Evolutionary conservation across 2,113 vertebrate genomes (phyloP).

Genomic region (Neodontobutis hainanensis): DNA sequence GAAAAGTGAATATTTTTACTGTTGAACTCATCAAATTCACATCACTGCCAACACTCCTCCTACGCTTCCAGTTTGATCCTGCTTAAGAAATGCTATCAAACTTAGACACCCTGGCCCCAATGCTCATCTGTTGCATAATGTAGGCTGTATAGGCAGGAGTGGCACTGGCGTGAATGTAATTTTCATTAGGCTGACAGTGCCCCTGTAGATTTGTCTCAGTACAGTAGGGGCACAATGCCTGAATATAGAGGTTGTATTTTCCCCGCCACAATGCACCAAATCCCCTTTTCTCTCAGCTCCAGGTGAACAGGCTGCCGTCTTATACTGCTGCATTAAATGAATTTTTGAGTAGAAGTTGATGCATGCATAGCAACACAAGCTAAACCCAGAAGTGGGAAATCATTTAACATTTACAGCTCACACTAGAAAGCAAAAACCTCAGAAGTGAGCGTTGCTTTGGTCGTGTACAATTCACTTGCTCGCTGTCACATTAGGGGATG

Average conservation of each 20-base stretch:
- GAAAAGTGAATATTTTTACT: conserved; percentile 78
- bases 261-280: conserved; percentile 50
- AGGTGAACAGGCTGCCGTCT: conserved; percentile 63
- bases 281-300: conserved; percentile 57
- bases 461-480: conserved; percentile 29
- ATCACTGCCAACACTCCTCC: conserved; percentile 70
- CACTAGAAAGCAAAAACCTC: conserved; percentile 20
- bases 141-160: conserved; percentile 68
- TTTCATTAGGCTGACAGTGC: conserved; percentile 71
- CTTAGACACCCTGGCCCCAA: conserved; percentile 70
- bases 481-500: conserved; percentile 58
- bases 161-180: conserved; percentile 69
- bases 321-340: conserved; percentile 46
- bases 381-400: conserved; percentile 45
- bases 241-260: conserved; percentile 61
- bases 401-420: conserved; percentile 37
- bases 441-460: conserved; percentile 33
- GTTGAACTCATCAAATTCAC: conserved; percentile 78
- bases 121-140: conserved; percentile 80
- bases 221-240: conserved; percentile 57
- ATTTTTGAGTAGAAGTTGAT: conserved; percentile 60
- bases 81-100: conserved; percentile 73
- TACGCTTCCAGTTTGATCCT: conserved; percentile 69
- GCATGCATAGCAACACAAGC: conserved; percentile 34
- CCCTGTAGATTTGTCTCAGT: conserved; percentile 50